phyloP scores from a whole-genome alignment of 2,113 vertebrate genomes.

The Proteles cristata region DNA sequence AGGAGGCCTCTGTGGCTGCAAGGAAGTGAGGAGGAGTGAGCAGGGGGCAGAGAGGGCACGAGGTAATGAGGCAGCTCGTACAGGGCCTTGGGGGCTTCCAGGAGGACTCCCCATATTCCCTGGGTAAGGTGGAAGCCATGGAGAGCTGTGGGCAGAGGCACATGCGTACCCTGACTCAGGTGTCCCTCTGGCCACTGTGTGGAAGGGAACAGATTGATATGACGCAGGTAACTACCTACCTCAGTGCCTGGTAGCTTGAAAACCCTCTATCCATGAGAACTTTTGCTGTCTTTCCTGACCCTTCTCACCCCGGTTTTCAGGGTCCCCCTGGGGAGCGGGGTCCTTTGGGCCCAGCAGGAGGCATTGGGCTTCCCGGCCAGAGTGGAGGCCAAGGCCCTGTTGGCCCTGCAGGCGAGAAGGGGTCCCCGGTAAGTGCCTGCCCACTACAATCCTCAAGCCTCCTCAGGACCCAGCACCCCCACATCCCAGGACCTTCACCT shows the following conservation, averaged over 20 bases:
- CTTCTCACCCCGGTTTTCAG: slow-evolving; percentile 78
- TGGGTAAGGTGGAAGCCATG: background rate
- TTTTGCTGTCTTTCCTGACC: background rate
- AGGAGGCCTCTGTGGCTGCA: background rate
- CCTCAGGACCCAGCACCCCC: background rate
- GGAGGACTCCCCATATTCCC: background rate
- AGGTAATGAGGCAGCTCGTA: background rate
- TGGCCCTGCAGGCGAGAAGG: slow-evolving; percentile 94
- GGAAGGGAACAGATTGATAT: background rate
- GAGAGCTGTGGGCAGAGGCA: background rate
- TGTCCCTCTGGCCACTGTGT: background rate
- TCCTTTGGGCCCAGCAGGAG: slow-evolving; percentile 89
- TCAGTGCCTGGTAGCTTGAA: background rate
- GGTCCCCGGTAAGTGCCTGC: slow-evolving; percentile 90
- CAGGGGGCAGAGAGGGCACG: background rate
- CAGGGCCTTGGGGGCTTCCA: rapidly evolving
- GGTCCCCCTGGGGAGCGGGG: slow-evolving; percentile 93
- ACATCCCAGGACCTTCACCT: background rate
- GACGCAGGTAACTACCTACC: background rate
- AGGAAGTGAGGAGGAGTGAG: background rate
- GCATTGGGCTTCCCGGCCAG: slow-evolving; percentile 93
- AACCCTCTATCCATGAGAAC: background rate
- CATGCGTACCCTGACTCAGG: rapidly evolving
- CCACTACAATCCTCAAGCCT: background rate
- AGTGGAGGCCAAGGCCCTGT: slow-evolving; percentile 88